Percentiles rank a stretch among this genome's conserved stretches.
Evolutionary conservation across 2,113 vertebrate genomes (phyloP).

Genomic region (Pagrus major): DNA sequence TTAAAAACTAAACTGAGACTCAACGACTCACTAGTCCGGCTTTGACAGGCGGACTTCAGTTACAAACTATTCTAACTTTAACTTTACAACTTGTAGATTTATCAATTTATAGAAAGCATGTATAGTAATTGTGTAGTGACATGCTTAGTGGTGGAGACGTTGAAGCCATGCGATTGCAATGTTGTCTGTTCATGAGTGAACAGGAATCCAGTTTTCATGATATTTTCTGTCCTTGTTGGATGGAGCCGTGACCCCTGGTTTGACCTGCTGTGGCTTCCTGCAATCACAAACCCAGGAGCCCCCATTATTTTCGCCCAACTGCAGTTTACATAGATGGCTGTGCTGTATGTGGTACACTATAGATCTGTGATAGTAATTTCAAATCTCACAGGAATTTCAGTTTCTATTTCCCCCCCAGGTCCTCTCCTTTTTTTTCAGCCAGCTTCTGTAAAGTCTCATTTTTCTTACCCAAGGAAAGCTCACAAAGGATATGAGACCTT

Average conservation of each 20-base stretch:
- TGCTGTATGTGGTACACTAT: not conserved
- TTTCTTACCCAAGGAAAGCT: not conserved
- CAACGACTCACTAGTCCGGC: too few species aligned
- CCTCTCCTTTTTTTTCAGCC: not conserved
- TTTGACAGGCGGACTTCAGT: too few species aligned
- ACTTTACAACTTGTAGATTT: too few species aligned
- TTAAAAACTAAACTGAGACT: too few species aligned
- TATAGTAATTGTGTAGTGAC: too few species aligned
- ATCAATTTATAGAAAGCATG: too few species aligned
- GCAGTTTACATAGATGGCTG: not conserved
- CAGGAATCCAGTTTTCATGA: too few species aligned
- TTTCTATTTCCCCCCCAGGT: not conserved
- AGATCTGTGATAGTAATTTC: not conserved
- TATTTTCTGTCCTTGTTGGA: too few species aligned
- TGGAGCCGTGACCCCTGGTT: not conserved
- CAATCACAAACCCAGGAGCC: not conserved
- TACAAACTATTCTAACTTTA: too few species aligned
- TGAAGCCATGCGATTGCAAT: too few species aligned
- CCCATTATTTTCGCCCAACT: not conserved
- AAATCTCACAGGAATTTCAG: not conserved
- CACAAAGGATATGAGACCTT: slow-evolving; percentile 1
- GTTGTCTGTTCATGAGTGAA: too few species aligned
- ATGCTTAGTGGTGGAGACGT: too few species aligned
- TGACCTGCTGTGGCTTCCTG: not conserved
- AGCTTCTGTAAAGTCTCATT: not conserved